Percentiles rank a stretch among this genome's conserved stretches.
phyloP scores from a whole-genome alignment of 2,888 invertebrate genomes.

The Scaptomyza tumidula region DNA sequence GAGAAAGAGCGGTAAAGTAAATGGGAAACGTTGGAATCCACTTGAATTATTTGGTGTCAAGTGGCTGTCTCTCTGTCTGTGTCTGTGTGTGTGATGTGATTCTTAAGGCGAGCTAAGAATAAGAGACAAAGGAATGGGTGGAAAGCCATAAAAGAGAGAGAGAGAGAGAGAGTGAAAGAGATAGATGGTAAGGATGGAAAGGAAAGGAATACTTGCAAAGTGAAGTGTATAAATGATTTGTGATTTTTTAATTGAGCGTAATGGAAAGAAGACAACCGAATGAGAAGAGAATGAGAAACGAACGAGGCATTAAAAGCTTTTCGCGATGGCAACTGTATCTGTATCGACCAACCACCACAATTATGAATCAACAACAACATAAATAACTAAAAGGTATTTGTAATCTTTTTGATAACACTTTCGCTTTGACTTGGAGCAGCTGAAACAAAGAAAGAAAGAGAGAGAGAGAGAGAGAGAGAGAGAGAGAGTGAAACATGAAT shows the following conservation, averaged over 20 bases:
- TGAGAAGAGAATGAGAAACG: too few relatives aligned
- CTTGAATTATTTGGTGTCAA: constrained; percentile 8
- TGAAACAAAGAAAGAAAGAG: too few relatives aligned
- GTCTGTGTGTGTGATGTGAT: not conserved
- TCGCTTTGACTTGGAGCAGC: too few relatives aligned
- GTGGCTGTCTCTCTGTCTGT: not conserved
- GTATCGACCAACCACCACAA: too few relatives aligned
- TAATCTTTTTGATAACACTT: too few relatives aligned
- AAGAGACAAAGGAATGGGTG: not conserved
- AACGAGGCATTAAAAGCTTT: too few relatives aligned
- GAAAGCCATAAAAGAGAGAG: too few relatives aligned
- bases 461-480: too few relatives aligned
- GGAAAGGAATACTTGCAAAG: not conserved
- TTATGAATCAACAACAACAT: too few relatives aligned
- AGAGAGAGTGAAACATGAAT: not conserved
- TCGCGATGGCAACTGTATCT: too few relatives aligned
- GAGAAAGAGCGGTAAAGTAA: constrained; percentile 1
- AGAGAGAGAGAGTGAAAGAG: not conserved
- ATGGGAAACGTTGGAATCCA: not conserved
- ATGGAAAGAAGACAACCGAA: too few relatives aligned
- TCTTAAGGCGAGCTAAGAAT: not conserved
- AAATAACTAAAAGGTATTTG: too few relatives aligned
- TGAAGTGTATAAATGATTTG: not conserved
- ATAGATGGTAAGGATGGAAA: not conserved
- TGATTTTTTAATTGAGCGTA: not conserved